phyloP scores from a whole-genome alignment of 2,888 invertebrate genomes.

The Branchipolynoe longqiensis region DNA sequence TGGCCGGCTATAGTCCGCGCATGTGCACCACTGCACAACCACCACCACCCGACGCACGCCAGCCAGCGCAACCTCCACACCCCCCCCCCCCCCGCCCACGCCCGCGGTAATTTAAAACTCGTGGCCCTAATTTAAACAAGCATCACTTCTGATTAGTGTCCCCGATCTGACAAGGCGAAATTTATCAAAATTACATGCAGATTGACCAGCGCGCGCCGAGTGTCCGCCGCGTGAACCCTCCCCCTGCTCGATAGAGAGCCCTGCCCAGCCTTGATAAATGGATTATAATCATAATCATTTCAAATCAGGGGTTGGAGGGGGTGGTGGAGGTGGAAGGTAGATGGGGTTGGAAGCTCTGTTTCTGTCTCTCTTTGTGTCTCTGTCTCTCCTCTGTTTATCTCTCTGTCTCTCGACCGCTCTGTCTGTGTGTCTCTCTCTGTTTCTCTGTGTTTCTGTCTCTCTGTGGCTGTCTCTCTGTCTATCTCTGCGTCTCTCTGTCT shows the following conservation, averaged over 20 bases:
- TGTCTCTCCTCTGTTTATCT: no score
- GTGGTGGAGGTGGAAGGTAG: no score
- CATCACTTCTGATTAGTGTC: slow-evolving; percentile 57
- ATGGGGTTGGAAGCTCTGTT: no score
- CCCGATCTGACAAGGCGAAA: slow-evolving; percentile 57
- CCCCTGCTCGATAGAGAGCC: slow-evolving; percentile 1
- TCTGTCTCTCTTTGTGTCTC: no score
- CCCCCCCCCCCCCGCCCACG: neutral
- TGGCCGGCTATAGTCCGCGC: neutral
- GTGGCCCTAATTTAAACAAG: slow-evolving; percentile 55
- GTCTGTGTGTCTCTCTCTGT: no score
- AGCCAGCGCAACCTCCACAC: no score
- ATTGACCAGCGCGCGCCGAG: slow-evolving; percentile 34
- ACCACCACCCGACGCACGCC: neutral
- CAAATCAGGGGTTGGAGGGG: slow-evolving; percentile 55
- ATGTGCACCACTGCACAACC: neutral
- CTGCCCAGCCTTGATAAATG: slow-evolving; percentile 49
- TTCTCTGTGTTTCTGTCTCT: no score
- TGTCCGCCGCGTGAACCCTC: slow-evolving; percentile 41
- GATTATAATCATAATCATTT: slow-evolving; percentile 58
- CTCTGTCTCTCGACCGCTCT: no score
- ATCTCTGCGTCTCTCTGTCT: no score
- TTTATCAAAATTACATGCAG: slow-evolving; percentile 58
- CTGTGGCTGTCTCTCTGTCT: no score
- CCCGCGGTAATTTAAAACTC: slow-evolving; percentile 52